Base-by-base conservation (phyloP, 2,113 vertebrate species). In the Notiomystis cincta region DNA sequence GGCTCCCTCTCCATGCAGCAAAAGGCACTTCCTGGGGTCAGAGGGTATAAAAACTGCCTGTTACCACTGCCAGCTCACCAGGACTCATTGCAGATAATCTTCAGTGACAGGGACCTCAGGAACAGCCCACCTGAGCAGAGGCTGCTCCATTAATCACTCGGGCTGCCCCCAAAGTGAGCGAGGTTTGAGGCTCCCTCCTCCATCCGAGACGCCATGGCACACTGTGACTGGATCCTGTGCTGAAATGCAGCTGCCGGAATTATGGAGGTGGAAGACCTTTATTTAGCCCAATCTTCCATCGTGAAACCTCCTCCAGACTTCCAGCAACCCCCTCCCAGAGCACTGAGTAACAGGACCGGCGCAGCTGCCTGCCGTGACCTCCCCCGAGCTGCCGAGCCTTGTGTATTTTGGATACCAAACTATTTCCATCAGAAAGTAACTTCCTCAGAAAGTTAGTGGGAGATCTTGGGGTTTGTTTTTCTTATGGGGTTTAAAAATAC, bases 261-360 rank as follows among this genome's bases (percentile, higher is more conserved):
- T 73, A 87, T 48, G 95, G 96, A 97, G 93, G 94, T 93, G 72
- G 80, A 58, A 94, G 87, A 90, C 90, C 95, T 97, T 95, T 96
- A 96, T 97, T 97, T 97, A 97, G 95, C 94, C 89, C 14, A 3
- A 90, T 89, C 93, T 94, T 96, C 93, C 89, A 90, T 72, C 69
- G 3, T 93, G 97, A 89, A 96, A 90, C 97, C 97, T 94, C 95
- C 94, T 89, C 95, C 73, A 75, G 95, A 82, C 72, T 96, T 93
- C 86, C 66, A 82, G 48, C 24, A 84, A 76, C 57, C 80, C 64
- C 85, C 53, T 76, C 11, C 84, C 89, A 75, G 90, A 51, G 82
- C 53, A 78, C 89, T 96, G 95, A 97, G 92, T 93, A 97, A 95
- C 92, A 66, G 82, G 82, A 61, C 87, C 66, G 8, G 93, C 10